These are phyloP conservation scores for Drosophila niveifrons DNA, from an alignment of 2,888 invertebrate genomes.

Conservation along the genomic window DNA sequence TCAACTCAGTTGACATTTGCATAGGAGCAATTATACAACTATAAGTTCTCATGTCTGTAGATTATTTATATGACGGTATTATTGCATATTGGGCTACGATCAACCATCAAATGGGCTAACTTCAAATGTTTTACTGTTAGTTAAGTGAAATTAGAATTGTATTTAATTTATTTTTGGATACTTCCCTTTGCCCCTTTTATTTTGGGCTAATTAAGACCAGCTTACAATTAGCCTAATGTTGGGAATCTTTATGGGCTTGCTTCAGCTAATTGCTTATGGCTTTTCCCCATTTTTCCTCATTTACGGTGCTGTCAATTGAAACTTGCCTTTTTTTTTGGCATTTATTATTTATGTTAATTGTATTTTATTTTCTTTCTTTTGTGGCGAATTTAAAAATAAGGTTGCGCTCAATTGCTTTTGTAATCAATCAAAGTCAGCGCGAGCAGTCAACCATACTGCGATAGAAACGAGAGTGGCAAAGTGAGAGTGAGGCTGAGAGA, in stretches of 20 bases:
- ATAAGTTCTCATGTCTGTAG: slow-evolving; percentile 24
- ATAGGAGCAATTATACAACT: neutral
- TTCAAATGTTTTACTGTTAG: slow-evolving; percentile 30
- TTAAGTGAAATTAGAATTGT: slow-evolving; percentile 64
- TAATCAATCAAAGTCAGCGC: slow-evolving; percentile 74
- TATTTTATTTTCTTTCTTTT: slow-evolving; percentile 33
- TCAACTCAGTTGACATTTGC: slow-evolving; percentile 30
- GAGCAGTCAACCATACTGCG: slow-evolving; percentile 16
- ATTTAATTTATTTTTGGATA: slow-evolving; percentile 55
- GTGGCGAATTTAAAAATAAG: slow-evolving; percentile 44
- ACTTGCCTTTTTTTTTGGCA: slow-evolving; percentile 22
- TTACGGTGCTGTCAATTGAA: slow-evolving; percentile 66
- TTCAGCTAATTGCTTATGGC: slow-evolving; percentile 57
- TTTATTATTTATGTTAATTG: slow-evolving; percentile 74
- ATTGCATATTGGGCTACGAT: too few relatives aligned
- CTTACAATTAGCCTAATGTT: slow-evolving; percentile 46
- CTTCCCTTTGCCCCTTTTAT: slow-evolving; percentile 15
- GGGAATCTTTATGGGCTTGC: slow-evolving; percentile 27
- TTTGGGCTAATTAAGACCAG: slow-evolving; percentile 65
- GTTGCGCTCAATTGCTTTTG: slow-evolving; percentile 75
- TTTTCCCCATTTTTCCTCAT: slow-evolving; percentile 20
- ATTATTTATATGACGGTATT: too few relatives aligned
- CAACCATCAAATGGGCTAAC: too few relatives aligned
- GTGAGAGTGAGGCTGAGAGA: neutral
- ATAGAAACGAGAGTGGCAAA: neutral